These are phyloP conservation scores for Gymnoscopelus braueri DNA, from an alignment of 2,797 vertebrate genomes.

Conservation along the genomic window DNA sequence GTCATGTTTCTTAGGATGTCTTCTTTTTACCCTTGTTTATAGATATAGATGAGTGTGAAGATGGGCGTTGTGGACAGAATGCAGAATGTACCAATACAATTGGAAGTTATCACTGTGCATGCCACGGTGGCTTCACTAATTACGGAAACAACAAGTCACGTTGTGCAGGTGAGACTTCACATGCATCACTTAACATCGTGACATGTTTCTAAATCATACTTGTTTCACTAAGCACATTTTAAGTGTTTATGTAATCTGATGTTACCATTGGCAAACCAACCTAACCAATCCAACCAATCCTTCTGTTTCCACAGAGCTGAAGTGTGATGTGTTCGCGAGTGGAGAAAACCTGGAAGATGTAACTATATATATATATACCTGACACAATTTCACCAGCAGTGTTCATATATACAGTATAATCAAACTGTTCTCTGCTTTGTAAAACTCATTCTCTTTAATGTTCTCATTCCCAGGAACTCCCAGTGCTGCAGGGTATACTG, in stretches of 20 bases:
- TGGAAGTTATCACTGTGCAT: conserved; percentile 64
- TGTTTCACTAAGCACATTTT: conserved; percentile 4
- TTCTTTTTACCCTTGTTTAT: background rate
- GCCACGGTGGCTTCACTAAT: conserved; percentile 70
- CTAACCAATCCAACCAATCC: background rate
- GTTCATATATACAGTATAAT: background rate
- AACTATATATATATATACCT: background rate
- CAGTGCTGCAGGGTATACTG: background rate
- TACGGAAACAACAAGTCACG: conserved; percentile 46
- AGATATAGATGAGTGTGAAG: conserved; percentile 68
- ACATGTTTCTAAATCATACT: background rate
- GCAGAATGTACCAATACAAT: conserved; percentile 56
- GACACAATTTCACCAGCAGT: background rate
- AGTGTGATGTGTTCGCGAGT: conserved; percentile 53
- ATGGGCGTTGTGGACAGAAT: conserved; percentile 44
- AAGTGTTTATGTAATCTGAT: background rate
- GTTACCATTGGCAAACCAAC: background rate
- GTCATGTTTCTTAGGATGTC: background rate
- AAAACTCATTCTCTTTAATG: background rate
- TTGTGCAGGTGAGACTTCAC: conserved; percentile 64
- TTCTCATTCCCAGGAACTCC: conserved; percentile 33
- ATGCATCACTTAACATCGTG: background rate
- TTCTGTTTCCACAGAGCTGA: conserved; percentile 54
- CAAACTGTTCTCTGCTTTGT: conserved; percentile 13
- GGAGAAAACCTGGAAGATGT: conserved; percentile 42